Percentiles rank a stretch among this genome's conserved stretches.
Conservation (phyloP, 2,797 vertebrate species). For the Oreonectes daqikongensis region DNA sequence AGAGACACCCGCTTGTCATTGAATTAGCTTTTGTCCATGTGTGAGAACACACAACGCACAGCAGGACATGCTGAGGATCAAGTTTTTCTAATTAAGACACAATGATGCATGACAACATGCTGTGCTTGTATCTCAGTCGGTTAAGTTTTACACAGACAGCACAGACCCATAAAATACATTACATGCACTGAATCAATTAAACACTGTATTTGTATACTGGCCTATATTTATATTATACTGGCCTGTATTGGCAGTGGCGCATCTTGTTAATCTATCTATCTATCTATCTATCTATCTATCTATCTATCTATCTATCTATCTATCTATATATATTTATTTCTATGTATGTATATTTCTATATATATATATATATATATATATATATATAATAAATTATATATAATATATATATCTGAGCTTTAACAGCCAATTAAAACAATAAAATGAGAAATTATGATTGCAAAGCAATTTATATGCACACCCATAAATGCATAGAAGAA, state of each 20-base stretch:
- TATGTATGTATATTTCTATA: too few species aligned
- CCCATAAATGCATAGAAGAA: neutral
- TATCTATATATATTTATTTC: too few species aligned
- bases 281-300: too few species aligned
- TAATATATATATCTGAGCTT: neutral
- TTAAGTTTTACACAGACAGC: conserved; percentile 30
- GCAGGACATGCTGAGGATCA: conserved; percentile 42
- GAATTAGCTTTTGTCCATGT: conserved; percentile 36
- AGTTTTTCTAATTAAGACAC: conserved; percentile 54
- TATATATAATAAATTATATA: too few species aligned
- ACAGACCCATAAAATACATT: conserved; percentile 18
- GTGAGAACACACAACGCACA: conserved; percentile 20
- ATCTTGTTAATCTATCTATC: too few species aligned
- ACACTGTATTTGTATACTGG: neutral
- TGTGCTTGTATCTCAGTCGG: neutral
- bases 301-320: too few species aligned
- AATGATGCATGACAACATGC: conserved; percentile 42
- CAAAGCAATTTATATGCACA: neutral
- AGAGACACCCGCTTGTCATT: conserved; percentile 27
- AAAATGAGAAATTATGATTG: neutral
- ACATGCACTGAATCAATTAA: neutral
- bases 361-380: too few species aligned
- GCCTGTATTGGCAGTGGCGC: too few species aligned
- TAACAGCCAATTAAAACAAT: neutral
- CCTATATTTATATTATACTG: neutral